Evolutionary conservation across 2,888 invertebrate genomes (phyloP).

Genomic region (Drosophila kanekoi): DNA sequence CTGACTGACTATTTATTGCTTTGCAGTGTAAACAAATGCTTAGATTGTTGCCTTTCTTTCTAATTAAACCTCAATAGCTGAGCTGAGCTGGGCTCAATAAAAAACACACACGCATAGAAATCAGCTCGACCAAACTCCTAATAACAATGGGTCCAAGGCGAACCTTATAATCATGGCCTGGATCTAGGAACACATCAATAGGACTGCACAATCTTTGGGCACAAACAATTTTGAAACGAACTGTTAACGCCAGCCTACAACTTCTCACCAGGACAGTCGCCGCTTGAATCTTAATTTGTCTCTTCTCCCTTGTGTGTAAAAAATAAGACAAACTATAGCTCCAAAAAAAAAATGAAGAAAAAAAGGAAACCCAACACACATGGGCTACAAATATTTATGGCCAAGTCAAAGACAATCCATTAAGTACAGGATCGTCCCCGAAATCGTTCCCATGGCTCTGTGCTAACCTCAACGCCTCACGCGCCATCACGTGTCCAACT

Average conservation of each 20-base stretch:
- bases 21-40: conserved; percentile 39
- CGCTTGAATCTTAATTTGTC: conserved; percentile 58
- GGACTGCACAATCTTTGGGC: conserved; percentile 27
- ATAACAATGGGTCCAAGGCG: conserved; percentile 27
- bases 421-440: conserved; percentile 55
- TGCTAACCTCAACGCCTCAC: conserved; percentile 55
- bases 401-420: conserved; percentile 65
- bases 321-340: conserved; percentile 36
- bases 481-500: conserved; percentile 77
- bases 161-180: conserved; percentile 26
- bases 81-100: conserved; percentile 29
- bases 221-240: conserved; percentile 36
- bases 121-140: conserved; percentile 27
- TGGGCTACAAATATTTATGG: conserved; percentile 67
- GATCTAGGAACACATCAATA: conserved; percentile 28
- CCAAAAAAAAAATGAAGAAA: conserved; percentile 32
- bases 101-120: conserved; percentile 34
- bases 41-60: conserved; percentile 28
- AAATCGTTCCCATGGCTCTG: conserved; percentile 39
- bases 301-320: conserved; percentile 7
- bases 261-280: conserved; percentile 55
- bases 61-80: conserved; percentile 43
- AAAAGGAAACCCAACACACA: conserved; percentile 42
- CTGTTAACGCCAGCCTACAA: conserved; percentile 75
- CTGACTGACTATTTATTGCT: conserved; percentile 38